Evolutionary conservation across 2,888 invertebrate genomes (phyloP).

Genomic region (Noctua fimbriata): DNA sequence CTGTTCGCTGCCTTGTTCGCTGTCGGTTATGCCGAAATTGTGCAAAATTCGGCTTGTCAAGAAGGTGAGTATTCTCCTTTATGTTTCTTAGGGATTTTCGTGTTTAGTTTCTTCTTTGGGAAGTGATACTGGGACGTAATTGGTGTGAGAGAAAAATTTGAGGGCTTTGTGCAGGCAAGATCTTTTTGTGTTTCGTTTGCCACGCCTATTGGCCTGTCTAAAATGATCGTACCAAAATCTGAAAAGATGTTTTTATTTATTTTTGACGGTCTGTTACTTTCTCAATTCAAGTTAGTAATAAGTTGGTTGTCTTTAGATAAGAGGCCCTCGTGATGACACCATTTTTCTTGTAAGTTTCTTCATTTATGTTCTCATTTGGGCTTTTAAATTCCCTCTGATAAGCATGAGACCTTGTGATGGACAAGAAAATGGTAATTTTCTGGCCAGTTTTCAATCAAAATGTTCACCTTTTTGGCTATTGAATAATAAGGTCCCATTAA

Average conservation of each 20-base stretch:
- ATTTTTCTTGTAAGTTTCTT: not conserved
- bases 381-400: not conserved
- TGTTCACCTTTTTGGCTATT: not conserved
- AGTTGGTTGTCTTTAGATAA: not conserved
- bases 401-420: no score
- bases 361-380: not conserved
- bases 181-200: not conserved
- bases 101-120: not conserved
- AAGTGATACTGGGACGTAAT: not conserved
- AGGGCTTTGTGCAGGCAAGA: not conserved
- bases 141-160: not conserved
- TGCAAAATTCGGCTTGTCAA: not conserved
- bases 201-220: not conserved
- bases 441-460: not conserved
- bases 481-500: no score
- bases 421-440: not conserved
- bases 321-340: no score
- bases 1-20: constrained; percentile 48
- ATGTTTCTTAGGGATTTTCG: not conserved
- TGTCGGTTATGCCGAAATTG: constrained; percentile 28
- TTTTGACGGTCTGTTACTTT: not conserved
- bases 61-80: constrained; percentile 51
- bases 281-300: not conserved
- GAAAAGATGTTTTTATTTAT: not conserved
- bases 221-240: not conserved